Evolutionary conservation across 2,113 vertebrate species (phyloP), one percentile per base, ranked within the genome.

Genomic region (Sakesphorus luctuosus): DNA sequence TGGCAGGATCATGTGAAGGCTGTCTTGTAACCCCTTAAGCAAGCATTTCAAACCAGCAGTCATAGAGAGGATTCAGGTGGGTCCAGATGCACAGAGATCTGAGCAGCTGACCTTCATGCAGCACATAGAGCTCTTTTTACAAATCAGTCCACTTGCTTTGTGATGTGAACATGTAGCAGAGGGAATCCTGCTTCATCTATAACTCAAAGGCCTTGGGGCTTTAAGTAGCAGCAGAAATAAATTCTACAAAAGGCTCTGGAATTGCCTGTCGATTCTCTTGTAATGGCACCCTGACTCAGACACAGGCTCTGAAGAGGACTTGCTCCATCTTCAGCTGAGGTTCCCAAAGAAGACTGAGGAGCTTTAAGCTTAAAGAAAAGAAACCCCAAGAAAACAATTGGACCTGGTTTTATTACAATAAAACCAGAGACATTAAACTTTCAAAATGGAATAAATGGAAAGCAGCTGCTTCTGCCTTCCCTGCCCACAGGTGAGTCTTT

Each of bases 61-160:
- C 21, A 29, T 28, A 13, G 67, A 33, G 52, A 53, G 40, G 25
- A 29, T 44, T 52, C 38, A 7, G 28, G 11, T 50, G 20, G 24
- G 28, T 52, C 49, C 31, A 40, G 53, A 61, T 29, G 23, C 47
- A 40, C 75, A 77, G 67, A 85, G 80, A 79, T 28, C 20, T 7
- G 21, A 84, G 68, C 65, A 87, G 65, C 23, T 73, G 59, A 80
- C 35, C 59, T 65, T 71, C 14, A 15, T 0, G 6, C 53, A 62
- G 38, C n/a, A 31, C 1, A 0, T 0, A 38, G 20, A 23, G 52
- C 11, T 67, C n/a, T 53, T 29, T 62, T n/a, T 28, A 66, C 6
- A 49, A 19, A 65, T 73, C 62, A 44, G 28, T 36, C 75, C 12
- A 5, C 33, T 62, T 65, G 65, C 33, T 80, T 69, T 18, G 7